These are phyloP conservation scores for Hydrozoanthus gracilis DNA, from an alignment of 92 coral and sea anemone genomes.

Conservation along the genomic window DNA sequence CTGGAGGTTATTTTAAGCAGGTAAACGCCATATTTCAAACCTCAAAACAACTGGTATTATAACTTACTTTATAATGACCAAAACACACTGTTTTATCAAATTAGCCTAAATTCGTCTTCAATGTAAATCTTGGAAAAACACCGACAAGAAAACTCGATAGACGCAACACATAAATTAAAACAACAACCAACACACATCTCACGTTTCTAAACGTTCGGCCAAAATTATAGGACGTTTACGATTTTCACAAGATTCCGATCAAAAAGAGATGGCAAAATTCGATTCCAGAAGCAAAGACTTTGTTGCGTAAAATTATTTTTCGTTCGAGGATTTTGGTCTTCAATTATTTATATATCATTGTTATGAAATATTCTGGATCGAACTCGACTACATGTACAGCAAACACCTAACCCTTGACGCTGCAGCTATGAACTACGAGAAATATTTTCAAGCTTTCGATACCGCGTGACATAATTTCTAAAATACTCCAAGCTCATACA, in stretches of 20 bases:
- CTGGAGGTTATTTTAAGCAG: too few species aligned
- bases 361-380: constrained; percentile 18
- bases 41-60: too few species aligned
- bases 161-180: too few species aligned
- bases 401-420: neutral
- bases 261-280: neutral
- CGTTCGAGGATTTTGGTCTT: constrained; percentile 20
- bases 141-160: too few species aligned
- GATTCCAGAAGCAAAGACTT: constrained; percentile 1
- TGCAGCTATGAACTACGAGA: too few species aligned
- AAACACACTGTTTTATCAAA: too few species aligned
- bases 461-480: constrained; percentile 22
- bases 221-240: neutral
- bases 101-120: too few species aligned
- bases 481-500: neutral
- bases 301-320: constrained; percentile 5
- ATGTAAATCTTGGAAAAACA: too few species aligned
- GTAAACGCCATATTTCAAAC: too few species aligned
- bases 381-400: constrained; percentile 15
- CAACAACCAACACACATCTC: neutral
- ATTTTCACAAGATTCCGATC: neutral
- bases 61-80: too few species aligned
- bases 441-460: neutral
- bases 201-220: neutral
- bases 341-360: constrained; percentile 27